Conservation (phyloP, 2,113 vertebrate species). For the Neogale vison region DNA sequence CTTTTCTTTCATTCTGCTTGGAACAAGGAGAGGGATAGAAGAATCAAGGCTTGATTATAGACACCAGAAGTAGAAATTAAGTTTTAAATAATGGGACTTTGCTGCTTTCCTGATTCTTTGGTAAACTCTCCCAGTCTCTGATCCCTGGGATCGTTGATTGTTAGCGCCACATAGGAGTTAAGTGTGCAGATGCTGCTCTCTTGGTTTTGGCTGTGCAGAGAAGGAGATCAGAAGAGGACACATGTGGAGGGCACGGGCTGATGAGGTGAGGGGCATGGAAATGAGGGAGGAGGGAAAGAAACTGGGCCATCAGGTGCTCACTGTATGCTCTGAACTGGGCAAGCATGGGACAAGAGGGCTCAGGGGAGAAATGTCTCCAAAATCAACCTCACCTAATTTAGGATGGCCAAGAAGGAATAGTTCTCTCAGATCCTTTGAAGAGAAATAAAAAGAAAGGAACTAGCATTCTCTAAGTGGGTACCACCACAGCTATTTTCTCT, state of each 20-base stretch:
- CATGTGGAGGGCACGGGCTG: neutral
- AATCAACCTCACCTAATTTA: neutral
- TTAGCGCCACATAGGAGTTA: neutral
- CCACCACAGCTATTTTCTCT: neutral
- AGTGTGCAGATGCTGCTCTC: neutral
- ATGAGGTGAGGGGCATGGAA: neutral
- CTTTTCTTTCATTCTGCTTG: neutral
- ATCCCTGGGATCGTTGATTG: neutral
- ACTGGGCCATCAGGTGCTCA: neutral
- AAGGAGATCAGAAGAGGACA: neutral
- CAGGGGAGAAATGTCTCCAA: neutral
- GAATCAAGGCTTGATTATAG: neutral
- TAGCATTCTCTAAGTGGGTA: neutral
- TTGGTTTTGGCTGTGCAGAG: neutral
- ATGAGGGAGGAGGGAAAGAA: neutral
- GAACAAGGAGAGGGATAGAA: neutral
- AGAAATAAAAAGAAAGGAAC: neutral
- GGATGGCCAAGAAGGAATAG: neutral
- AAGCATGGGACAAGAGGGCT: too few relatives aligned
- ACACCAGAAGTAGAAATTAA: neutral
- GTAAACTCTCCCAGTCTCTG: neutral
- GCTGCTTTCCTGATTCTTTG: neutral
- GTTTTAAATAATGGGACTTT: neutral
- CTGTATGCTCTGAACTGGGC: neutral
- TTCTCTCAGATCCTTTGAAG: neutral